Base-by-base conservation (phyloP, 2,888 invertebrate species). In the Noctua fimbriata region DNA sequence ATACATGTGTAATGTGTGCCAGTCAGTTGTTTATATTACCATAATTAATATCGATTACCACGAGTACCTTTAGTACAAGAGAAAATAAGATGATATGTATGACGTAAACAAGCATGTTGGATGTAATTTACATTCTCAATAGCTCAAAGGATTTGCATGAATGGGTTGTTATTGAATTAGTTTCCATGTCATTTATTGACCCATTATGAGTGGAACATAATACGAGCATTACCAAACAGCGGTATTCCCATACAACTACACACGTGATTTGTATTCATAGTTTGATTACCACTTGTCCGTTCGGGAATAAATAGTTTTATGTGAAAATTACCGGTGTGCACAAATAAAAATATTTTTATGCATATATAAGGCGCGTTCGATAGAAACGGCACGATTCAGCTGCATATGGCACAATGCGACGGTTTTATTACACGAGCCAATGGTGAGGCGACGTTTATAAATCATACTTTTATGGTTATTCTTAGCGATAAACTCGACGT, bases 381-480 rank as follows among this genome's bases (percentile, higher is more conserved):
- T 92, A 92, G 90, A 92, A 93, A 92, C 86, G 89, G 90, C 90
- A 89, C 91, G 90, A 92, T 92, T 92, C 87, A 91, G 89, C 88
- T 87, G 89, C 94, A 92, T 89, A 93, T 92, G 92, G 92, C 89
- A 91, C 91, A 90, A 89, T 92, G 90, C 92, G 90, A 91, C 90
- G 90, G 92, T 94, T 95, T 95, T 95, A 95, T 94, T 94, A 92
- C 94, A 86, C 88, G 82, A 93, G 90, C 92, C 92, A 91, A 94
- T 92, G 92, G 93, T 91, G 90, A 93, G 91, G 91, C 93, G 93
- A 93, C 94, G 95, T 92, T 94, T 95, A 94, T 95, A 95, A 95
- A 95, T 95, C 95, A 95, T 93, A 93, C 91, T 93, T 95, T 95
- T 95, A 95, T 95, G 94, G 93, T 92, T 94, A 94, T 95, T 94